Conservation (phyloP, 2,888 invertebrate genomes). For the Bembecia ichneumoniformis region DNA sequence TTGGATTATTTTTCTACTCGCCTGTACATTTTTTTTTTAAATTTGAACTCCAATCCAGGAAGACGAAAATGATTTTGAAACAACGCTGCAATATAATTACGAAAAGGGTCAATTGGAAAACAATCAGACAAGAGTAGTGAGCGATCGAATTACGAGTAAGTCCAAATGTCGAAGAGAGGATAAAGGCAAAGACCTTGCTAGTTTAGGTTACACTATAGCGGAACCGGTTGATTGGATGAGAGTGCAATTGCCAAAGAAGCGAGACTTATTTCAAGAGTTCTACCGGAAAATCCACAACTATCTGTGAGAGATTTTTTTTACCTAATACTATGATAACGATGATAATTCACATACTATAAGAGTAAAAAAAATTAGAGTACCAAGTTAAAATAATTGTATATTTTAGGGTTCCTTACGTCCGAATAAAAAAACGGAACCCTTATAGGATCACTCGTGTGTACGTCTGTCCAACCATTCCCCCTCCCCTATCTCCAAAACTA, state of each 20-base stretch:
- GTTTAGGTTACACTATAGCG: constrained; percentile 71
- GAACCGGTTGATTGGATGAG: constrained; percentile 76
- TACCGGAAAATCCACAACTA: constrained; percentile 76
- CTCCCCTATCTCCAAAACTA: no score
- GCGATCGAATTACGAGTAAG: constrained; percentile 12
- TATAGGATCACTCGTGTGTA: no score
- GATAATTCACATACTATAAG: background rate
- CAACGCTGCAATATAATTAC: no score
- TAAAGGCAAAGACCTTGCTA: constrained; percentile 59
- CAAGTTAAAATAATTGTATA: background rate
- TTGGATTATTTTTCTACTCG: no score
- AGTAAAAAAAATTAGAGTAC: background rate
- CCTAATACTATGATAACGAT: no score
- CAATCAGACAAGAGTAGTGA: background rate
- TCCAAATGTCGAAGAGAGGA: constrained; percentile 29
- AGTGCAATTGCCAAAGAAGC: constrained; percentile 76
- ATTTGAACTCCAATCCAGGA: no score
- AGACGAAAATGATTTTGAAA: no score
- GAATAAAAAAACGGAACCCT: no score
- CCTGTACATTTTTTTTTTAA: no score
- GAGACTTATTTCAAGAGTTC: constrained; percentile 77
- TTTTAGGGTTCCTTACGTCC: no score
- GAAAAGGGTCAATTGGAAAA: no score
- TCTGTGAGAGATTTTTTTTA: constrained; percentile 60
- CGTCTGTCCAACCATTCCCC: no score